phyloP scores from a whole-genome alignment of 2,888 invertebrate species.

The Cosmopolites sordidus region DNA sequence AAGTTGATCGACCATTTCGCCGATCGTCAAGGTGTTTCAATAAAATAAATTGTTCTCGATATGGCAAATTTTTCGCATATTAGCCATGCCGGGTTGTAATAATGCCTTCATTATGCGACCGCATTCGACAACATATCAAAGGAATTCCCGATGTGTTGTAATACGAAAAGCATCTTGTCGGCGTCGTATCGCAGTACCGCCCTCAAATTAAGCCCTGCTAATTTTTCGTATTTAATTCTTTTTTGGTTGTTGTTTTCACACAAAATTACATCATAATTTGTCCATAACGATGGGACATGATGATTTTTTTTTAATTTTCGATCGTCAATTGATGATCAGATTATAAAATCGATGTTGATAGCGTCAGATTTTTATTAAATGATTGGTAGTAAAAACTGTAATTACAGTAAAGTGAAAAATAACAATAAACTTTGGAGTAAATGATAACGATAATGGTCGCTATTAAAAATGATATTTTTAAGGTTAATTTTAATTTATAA shows the following conservation, averaged over 20 bases:
- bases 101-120: constrained; percentile 38
- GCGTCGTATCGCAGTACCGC: not conserved
- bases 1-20: not conserved
- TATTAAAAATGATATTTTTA: too few species aligned
- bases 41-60: not conserved
- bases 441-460: too few species aligned
- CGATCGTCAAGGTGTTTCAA: not conserved
- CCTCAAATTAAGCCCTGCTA: not conserved
- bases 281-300: not conserved
- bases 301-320: not conserved
- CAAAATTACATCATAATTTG: constrained; percentile 1
- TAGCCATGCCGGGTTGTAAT: constrained; percentile 37
- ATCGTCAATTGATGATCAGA: not conserved
- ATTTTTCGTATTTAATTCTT: not conserved
- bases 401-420: not conserved
- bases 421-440: too few species aligned
- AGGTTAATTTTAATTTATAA: too few species aligned
- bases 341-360: not conserved
- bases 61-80: constrained; percentile 33
- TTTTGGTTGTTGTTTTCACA: not conserved
- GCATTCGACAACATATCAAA: constrained; percentile 2
- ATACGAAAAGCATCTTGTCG: not conserved
- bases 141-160: too few species aligned
- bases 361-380: not conserved
- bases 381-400: not conserved